Conservation (phyloP, 1,140 invertebrate species). For the Pseudomyrmex concolor region DNA sequence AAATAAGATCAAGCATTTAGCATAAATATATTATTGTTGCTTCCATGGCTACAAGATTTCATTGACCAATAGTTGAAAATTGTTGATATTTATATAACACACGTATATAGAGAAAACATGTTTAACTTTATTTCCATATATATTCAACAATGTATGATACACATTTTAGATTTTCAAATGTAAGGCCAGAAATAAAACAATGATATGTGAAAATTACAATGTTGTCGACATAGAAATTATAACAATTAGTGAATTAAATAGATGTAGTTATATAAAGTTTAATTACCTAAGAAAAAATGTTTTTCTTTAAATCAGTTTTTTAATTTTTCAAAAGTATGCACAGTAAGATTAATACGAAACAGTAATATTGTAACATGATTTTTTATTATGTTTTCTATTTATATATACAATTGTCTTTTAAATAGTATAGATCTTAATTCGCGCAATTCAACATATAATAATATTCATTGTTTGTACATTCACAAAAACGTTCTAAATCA, state of each 20-base stretch:
- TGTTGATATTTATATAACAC: constrained; percentile 51
- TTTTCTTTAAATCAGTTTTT: too few species aligned
- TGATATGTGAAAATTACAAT: constrained; percentile 43
- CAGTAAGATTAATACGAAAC: too few species aligned
- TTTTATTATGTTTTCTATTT: too few species aligned
- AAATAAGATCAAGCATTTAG: constrained; percentile 16
- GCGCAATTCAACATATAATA: too few species aligned
- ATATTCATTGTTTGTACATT: too few species aligned
- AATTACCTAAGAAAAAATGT: too few species aligned
- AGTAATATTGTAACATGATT: too few species aligned
- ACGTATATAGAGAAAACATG: constrained; percentile 7
- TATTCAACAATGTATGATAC: neutral
- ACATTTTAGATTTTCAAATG: constrained; percentile 13
- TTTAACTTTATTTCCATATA: constrained; percentile 3
- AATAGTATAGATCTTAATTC: too few species aligned
- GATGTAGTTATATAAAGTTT: too few species aligned
- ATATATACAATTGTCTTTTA: too few species aligned
- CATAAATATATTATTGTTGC: constrained; percentile 26
- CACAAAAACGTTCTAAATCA: too few species aligned
- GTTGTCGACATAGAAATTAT: constrained; percentile 22
- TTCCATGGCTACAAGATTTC: constrained; percentile 34
- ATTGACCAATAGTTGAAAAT: constrained; percentile 51
- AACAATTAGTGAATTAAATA: constrained; percentile 22
- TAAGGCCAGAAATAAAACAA: constrained; percentile 6
- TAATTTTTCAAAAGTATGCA: too few species aligned